Percentiles rank a stretch among this genome's conserved stretches.
phyloP scores from a whole-genome alignment of 2,113 vertebrate genomes.

The Microcebus murinus region DNA sequence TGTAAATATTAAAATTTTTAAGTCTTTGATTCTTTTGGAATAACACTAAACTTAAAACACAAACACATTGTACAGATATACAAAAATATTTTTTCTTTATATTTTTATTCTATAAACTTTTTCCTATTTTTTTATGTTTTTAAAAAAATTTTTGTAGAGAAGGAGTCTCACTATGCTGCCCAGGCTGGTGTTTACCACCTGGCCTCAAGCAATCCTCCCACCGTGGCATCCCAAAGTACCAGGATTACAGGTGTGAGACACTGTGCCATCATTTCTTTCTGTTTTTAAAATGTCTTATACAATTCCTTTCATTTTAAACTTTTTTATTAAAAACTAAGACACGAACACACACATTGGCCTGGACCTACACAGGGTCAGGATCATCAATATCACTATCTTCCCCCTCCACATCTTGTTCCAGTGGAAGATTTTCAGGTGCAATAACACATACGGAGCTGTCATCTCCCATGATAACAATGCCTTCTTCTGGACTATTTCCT shows the following conservation, averaged over 20 bases:
- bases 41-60: background rate
- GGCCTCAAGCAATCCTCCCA: no score
- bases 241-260: no score
- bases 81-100: background rate
- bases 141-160: background rate
- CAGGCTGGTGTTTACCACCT: no score
- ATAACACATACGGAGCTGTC: background rate
- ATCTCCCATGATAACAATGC: background rate
- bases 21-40: background rate
- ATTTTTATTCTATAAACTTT: background rate
- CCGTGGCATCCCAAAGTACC: no score
- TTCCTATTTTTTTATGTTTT: background rate
- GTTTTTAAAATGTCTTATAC: no score
- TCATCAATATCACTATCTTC: background rate
- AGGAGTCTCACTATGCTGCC: no score
- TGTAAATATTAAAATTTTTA: background rate
- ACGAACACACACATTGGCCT: background rate
- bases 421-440: background rate
- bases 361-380: background rate
- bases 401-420: background rate
- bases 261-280: no score
- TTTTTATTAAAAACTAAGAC: background rate
- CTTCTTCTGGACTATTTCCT: background rate
- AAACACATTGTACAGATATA: background rate
- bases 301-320: background rate